Evolutionary conservation across 1,140 invertebrate genomes (phyloP).

Genomic region (Chironomus tepperi): DNA sequence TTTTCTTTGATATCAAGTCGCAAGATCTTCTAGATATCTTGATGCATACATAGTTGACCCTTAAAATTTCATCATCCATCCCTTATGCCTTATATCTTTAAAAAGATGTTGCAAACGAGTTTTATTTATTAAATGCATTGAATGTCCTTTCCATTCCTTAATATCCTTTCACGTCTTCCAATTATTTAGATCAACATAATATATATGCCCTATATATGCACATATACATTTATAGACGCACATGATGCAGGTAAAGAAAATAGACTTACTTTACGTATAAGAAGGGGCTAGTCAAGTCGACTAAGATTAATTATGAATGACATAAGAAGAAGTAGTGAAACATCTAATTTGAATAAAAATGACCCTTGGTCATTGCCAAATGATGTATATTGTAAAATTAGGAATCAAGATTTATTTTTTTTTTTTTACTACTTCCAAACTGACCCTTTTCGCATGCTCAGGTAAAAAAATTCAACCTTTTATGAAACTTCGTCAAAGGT

Average conservation of each 20-base stretch:
- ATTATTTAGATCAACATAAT: neutral
- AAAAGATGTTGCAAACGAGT: neutral
- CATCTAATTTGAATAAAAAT: conserved; percentile 18
- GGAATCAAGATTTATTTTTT: neutral
- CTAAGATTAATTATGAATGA: neutral
- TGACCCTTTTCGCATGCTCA: conserved; percentile 11
- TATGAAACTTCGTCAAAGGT: conserved; percentile 9
- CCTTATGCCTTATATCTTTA: neutral
- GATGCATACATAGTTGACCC: neutral
- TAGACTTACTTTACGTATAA: too few species aligned
- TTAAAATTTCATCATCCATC: conserved; percentile 5
- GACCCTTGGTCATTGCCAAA: conserved; percentile 20
- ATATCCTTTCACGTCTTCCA: neutral
- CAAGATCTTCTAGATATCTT: neutral
- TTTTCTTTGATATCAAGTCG: neutral
- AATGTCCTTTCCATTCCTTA: neutral
- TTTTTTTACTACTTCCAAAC: neutral
- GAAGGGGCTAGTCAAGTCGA: neutral
- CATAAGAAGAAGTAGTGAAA: neutral
- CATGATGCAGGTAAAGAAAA: neutral
- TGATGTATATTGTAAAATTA: conserved; percentile 14
- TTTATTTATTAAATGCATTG: conserved; percentile 2
- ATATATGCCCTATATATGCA: neutral
- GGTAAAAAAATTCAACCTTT: conserved; percentile 1
- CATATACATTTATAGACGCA: neutral